A percentile compares a stretch with the other conserved stretches of the same genome.
phyloP scores from a whole-genome alignment of 2,888 invertebrate genomes.

The Meteorus colon region DNA sequence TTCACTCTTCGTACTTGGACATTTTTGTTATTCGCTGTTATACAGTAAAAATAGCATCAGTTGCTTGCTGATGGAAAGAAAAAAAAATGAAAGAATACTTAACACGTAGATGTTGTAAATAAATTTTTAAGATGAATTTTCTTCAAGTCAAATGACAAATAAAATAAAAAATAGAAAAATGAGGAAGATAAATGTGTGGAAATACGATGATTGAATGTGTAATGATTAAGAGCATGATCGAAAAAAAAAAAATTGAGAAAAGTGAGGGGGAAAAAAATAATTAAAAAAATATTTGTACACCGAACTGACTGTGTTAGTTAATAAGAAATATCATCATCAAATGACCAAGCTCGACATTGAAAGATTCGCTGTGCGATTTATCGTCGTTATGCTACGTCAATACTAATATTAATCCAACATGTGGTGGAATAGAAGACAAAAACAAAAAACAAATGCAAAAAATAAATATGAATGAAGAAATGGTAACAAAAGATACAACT shows the following conservation, averaged over 20 bases:
- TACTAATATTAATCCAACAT: conserved; percentile 23
- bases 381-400: conserved; percentile 35
- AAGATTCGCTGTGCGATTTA: conserved; percentile 50
- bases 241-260: conserved; percentile 1
- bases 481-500: neutral
- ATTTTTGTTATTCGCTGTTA: neutral
- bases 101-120: conserved; percentile 19
- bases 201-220: conserved; percentile 29
- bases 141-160: neutral
- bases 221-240: conserved; percentile 2
- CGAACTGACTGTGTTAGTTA: conserved; percentile 50
- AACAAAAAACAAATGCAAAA: conserved; percentile 23
- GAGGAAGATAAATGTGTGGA: conserved; percentile 24
- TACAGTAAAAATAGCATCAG: neutral
- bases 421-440: conserved; percentile 26
- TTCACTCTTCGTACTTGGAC: conserved; percentile 12
- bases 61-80: neutral
- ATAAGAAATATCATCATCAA: conserved; percentile 43
- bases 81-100: neutral
- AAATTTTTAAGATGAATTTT: conserved; percentile 5
- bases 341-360: conserved; percentile 45
- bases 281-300: conserved; percentile 47
- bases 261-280: neutral
- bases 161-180: neutral
- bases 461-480: conserved; percentile 4